phyloP scores from a whole-genome alignment of 1,140 invertebrate species.

The Globodera ellingtonae region DNA sequence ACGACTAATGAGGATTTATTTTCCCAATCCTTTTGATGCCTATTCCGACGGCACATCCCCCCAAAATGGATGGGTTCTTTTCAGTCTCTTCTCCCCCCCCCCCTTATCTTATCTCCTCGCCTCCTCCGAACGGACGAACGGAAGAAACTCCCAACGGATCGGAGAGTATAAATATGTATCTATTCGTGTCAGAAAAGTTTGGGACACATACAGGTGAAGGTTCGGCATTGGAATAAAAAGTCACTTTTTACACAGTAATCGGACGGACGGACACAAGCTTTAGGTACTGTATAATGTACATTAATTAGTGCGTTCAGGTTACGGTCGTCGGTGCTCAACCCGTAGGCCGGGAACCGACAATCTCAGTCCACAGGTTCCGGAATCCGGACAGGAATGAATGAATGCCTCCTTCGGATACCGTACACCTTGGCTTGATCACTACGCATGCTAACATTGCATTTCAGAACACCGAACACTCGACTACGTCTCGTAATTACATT shows the following conservation, averaged over 20 bases:
- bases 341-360: too few species aligned
- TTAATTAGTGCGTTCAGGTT: too few species aligned
- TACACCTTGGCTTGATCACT: too few species aligned
- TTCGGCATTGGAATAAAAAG: neutral
- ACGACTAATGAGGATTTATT: neutral
- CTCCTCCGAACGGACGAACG: neutral
- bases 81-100: neutral
- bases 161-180: neutral
- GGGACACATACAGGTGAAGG: neutral
- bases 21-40: neutral
- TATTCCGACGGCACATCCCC: neutral
- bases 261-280: too few species aligned
- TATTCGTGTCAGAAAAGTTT: neutral
- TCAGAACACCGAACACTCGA: too few species aligned
- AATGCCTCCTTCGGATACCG: too few species aligned
- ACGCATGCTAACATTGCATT: too few species aligned
- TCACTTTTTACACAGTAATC: too few species aligned
- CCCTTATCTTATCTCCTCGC: neutral
- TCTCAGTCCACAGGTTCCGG: too few species aligned
- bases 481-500: neutral
- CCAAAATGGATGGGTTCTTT: neutral
- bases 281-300: too few species aligned
- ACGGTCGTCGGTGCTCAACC: too few species aligned
- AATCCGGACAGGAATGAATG: too few species aligned
- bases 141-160: neutral